phyloP scores from a whole-genome alignment of 2,888 invertebrate genomes.

The Leptinotarsa rubiginosa region DNA sequence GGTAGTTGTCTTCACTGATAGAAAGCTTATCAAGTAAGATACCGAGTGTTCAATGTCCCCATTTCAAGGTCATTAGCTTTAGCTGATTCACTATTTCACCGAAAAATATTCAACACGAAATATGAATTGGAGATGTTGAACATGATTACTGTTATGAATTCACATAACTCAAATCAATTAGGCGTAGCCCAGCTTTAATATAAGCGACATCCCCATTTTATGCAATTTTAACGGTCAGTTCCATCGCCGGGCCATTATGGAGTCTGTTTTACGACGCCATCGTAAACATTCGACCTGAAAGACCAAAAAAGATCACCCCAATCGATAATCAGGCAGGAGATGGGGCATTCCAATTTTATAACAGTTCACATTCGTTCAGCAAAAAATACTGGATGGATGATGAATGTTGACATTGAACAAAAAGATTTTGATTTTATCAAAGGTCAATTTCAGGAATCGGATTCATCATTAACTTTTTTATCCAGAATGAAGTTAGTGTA shows the following conservation, averaged over 20 bases:
- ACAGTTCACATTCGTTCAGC: not conserved
- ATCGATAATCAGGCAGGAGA: constrained; percentile 28
- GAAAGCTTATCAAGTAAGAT: too few species aligned
- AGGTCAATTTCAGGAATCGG: too few species aligned
- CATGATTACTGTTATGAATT: not conserved
- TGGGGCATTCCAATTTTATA: not conserved
- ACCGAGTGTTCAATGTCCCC: too few species aligned
- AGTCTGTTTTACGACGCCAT: constrained; percentile 48
- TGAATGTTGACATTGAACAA: not conserved
- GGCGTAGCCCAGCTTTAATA: not conserved
- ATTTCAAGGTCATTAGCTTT: too few species aligned
- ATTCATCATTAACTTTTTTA: too few species aligned
- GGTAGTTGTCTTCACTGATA: too few species aligned
- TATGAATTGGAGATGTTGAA: not conserved
- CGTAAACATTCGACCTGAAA: constrained; percentile 49
- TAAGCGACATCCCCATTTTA: constrained; percentile 13
- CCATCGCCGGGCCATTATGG: constrained; percentile 36
- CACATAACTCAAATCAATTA: constrained; percentile 13
- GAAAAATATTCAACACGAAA: not conserved
- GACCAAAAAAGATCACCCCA: constrained; percentile 33
- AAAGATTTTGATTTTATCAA: too few species aligned
- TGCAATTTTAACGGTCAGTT: constrained; percentile 37
- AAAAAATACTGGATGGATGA: not conserved
- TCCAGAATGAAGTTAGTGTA: too few species aligned
- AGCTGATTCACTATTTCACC: not conserved